These are phyloP conservation scores for Sycophila texana DNA, from an alignment of 2,888 invertebrate species.

Conservation along the genomic window DNA sequence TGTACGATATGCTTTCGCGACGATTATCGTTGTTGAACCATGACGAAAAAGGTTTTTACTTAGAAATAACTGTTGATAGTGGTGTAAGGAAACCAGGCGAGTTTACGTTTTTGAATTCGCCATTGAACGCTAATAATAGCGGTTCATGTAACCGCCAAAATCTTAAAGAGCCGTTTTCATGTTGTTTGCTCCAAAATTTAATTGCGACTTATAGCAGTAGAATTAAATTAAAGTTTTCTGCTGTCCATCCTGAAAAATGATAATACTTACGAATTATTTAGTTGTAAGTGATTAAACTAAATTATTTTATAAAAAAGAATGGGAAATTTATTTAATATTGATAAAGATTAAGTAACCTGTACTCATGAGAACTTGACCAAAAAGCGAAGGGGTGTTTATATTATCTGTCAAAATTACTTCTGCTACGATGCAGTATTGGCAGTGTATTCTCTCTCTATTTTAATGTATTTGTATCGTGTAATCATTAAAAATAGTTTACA, in stretches of 20 bases:
- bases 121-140: slow-evolving; percentile 24
- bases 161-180: slow-evolving; percentile 32
- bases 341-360: neutral
- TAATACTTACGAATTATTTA: neutral
- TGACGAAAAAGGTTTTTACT: slow-evolving; percentile 12
- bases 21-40: neutral
- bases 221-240: neutral
- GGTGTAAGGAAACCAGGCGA: neutral
- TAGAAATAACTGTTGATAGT: neutral
- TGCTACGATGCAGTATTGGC: slow-evolving; percentile 19
- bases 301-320: too few relatives aligned
- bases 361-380: slow-evolving; percentile 18
- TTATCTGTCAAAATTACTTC: slow-evolving; percentile 46
- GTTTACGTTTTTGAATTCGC: slow-evolving; percentile 54
- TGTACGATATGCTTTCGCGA: too few relatives aligned
- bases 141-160: slow-evolving; percentile 55
- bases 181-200: neutral
- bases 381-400: slow-evolving; percentile 24
- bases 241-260: neutral
- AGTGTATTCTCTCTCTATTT: neutral
- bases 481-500: slow-evolving; percentile 10
- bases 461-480: neutral
- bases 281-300: neutral
- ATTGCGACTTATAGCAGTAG: too few relatives aligned
- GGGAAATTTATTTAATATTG: too few relatives aligned